Evolutionary conservation across 2,888 invertebrate genomes (phyloP), one percentile per base, ranked within the genome.

Genomic region (Homarus gammarus): DNA sequence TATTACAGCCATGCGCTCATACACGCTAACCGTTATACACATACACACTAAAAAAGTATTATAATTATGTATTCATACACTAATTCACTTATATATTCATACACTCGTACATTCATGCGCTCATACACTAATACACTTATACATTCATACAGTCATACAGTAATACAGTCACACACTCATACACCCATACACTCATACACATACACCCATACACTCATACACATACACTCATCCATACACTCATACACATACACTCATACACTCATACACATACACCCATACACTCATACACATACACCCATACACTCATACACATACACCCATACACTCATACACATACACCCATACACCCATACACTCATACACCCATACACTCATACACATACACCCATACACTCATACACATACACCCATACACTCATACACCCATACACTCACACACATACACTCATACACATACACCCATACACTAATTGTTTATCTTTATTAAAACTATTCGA

Each of bases 41-140:
- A n/a, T n/a, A n/a, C n/a, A n/a, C n/a, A n/a, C n/a, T n/a, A n/a
- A n/a, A n/a, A n/a, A n/a, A n/a, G n/a, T n/a, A n/a, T n/a, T n/a
- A n/a, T n/a, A n/a, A 10, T 1, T 5, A 68, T 33, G 33, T 1
- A 64, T 27, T 10, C 8, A 78, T 51, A 78, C 49, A 78, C 78
- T 44, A 36, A 1, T 38, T 75, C 6, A 49, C 75, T 36, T 38
- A 75, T 38, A 75, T 40, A 75, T 40, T 36, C 75, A 75, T 22
- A 75, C 75, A 75, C 75, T 38, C 75, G 40, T 40, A 75, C 75
- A 75, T 40, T 38, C 75, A 75, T 40, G 38, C 75, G 38, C 75
- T 38, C 75, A 75, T 18, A 75, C 70, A 70, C 70, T 22, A 70
- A 70, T 31, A 27, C 70, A 70, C 70, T 27, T 70, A 72, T 33